Evolutionary conservation across 2,888 invertebrate genomes (phyloP).

Genomic region (Adela reaumurella): DNA sequence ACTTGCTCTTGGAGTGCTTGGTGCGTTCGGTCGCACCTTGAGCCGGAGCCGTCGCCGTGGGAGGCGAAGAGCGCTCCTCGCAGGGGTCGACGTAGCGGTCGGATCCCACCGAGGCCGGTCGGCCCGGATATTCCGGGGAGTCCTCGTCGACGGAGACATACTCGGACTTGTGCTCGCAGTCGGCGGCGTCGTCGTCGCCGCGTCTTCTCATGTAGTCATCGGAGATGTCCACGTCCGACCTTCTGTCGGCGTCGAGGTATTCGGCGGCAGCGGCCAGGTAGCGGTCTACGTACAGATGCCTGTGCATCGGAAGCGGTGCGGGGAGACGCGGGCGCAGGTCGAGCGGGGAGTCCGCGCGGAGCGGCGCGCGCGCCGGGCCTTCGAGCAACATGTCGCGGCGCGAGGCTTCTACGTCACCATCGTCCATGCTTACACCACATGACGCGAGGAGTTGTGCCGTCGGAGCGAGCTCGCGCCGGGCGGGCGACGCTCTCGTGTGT

Average conservation of each 20-base stretch:
- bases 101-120: conserved; percentile 33
- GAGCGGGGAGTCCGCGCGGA: conserved; percentile 32
- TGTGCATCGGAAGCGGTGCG: conserved; percentile 26
- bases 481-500: conserved; percentile 4
- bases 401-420: conserved; percentile 42
- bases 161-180: conserved; percentile 42
- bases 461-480: conserved; percentile 47
- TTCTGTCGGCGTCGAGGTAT: conserved; percentile 35
- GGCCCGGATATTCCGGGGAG: conserved; percentile 30
- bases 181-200: conserved; percentile 15
- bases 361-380: conserved; percentile 33
- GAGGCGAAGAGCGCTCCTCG: background rate
- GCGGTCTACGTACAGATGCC: conserved; percentile 8
- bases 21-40: conserved; percentile 17
- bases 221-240: conserved; percentile 6
- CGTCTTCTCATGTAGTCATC: background rate
- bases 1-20: conserved; percentile 38
- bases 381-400: conserved; percentile 47
- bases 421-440: conserved; percentile 31
- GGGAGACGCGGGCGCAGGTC: conserved; percentile 41
- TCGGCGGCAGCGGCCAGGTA: conserved; percentile 23
- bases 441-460: conserved; percentile 8
- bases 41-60: background rate
- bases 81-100: conserved; percentile 36
- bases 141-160: conserved; percentile 50